Conservation (phyloP, 2,797 vertebrate genomes). For the Xiphophorus birchmanni region DNA sequence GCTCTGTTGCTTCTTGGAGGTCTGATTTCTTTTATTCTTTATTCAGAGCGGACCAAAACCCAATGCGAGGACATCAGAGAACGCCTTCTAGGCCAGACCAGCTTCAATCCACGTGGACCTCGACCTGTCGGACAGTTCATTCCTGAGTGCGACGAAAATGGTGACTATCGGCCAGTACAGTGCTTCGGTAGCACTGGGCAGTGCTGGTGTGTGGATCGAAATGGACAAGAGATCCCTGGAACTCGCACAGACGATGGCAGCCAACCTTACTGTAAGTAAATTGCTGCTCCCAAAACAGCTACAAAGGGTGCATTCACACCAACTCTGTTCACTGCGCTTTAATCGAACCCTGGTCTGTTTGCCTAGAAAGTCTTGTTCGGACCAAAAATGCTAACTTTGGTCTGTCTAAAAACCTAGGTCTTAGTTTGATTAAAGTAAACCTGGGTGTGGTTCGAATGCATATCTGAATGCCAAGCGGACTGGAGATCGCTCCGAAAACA, state of each 20-base stretch:
- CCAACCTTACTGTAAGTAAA: conserved; percentile 89
- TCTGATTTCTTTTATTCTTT: not conserved
- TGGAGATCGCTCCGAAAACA: no score
- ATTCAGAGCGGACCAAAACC: conserved; percentile 83
- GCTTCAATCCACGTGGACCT: conserved; percentile 61
- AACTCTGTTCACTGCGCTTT: no score
- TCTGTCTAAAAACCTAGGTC: no score
- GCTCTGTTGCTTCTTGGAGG: not conserved
- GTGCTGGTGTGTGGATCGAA: conserved; percentile 93
- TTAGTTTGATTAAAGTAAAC: no score
- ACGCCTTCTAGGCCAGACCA: conserved; percentile 61
- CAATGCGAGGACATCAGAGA: conserved; percentile 87
- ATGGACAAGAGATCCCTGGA: conserved; percentile 88
- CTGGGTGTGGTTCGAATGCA: no score
- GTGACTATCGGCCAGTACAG: conserved; percentile 87
- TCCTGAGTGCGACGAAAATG: conserved; percentile 87
- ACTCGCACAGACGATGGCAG: conserved; percentile 82
- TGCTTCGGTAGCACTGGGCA: conserved; percentile 86
- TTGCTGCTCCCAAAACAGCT: not conserved
- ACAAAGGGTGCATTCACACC: not conserved
- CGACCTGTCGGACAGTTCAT: conserved; percentile 80
- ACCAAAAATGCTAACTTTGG: no score
- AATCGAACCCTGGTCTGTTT: no score
- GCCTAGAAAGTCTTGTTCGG: no score
- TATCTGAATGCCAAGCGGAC: no score